These are phyloP conservation scores for Austrofundulus limnaeus DNA, from an alignment of 2,113 vertebrate species.

Conservation along the genomic window DNA sequence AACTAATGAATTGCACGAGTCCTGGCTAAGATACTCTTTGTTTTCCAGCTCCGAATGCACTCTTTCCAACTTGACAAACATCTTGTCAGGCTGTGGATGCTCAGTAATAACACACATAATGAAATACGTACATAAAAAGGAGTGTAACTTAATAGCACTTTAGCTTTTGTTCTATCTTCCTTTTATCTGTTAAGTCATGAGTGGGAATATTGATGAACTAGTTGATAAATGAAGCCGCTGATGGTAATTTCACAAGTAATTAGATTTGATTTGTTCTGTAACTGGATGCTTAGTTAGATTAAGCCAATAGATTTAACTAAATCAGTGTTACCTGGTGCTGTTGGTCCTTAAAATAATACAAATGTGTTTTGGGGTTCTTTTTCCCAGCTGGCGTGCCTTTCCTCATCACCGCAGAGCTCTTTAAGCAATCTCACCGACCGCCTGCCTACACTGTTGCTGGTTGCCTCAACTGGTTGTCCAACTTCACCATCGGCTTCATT, in stretches of 20 bases:
- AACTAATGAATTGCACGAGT: slow-evolving; percentile 51
- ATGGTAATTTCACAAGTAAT: slow-evolving; percentile 44
- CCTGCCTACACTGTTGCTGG: slow-evolving; percentile 87
- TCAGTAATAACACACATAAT: slow-evolving; percentile 43
- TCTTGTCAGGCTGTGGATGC: slow-evolving; percentile 25
- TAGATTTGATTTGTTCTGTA: slow-evolving; percentile 45
- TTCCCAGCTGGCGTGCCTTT: slow-evolving; percentile 84
- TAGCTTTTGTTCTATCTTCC: slow-evolving; percentile 25
- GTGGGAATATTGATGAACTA: slow-evolving; percentile 52
- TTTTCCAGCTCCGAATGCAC: slow-evolving; percentile 22
- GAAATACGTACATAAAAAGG: slow-evolving; percentile 31
- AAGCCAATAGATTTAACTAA: slow-evolving; percentile 7
- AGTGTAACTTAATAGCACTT: slow-evolving; percentile 36
- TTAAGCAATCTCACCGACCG: slow-evolving; percentile 86
- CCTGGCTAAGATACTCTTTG: slow-evolving; percentile 16
- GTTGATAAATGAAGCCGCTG: slow-evolving; percentile 39
- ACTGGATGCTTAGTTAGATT: slow-evolving; percentile 25
- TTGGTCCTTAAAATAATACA: background rate
- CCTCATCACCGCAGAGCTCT: slow-evolving; percentile 89
- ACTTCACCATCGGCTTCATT: slow-evolving; percentile 87
- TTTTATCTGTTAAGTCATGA: slow-evolving; percentile 32
- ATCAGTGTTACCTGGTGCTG: background rate
- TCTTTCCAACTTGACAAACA: slow-evolving; percentile 31
- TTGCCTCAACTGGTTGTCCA: slow-evolving; percentile 91
- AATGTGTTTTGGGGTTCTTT: background rate